Percentiles rank a stretch among this genome's conserved stretches.
These are phyloP conservation scores for Solenodon paradoxus DNA, from an alignment of 2,113 vertebrate genomes.

Conservation along the genomic window DNA sequence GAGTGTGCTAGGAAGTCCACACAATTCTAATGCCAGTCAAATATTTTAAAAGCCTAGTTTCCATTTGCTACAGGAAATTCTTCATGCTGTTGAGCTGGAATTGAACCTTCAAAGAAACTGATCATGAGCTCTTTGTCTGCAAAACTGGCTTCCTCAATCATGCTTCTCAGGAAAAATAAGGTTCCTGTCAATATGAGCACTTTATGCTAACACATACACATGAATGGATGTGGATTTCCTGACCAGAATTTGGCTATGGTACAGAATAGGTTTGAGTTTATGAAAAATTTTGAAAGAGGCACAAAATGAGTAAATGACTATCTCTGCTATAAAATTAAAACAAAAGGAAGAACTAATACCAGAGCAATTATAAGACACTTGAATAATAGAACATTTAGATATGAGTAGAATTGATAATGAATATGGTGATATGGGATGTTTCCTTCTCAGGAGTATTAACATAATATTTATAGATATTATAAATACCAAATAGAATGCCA, in stretches of 20 bases:
- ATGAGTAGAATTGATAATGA: not conserved
- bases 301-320: not conserved
- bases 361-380: not conserved
- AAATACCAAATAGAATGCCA: not conserved
- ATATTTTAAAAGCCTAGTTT: constrained; percentile 16
- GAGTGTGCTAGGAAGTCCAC: not conserved
- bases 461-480: not conserved
- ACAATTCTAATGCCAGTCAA: not conserved
- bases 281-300: not conserved
- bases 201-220: not conserved
- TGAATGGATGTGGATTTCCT: not conserved
- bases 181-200: not conserved
- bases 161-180: constrained; percentile 13
- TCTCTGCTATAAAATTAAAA: not conserved
- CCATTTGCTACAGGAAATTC: constrained; percentile 22
- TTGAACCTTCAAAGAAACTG: constrained; percentile 44
- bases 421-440: not conserved
- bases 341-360: not conserved
- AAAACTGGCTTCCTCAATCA: constrained; percentile 55
- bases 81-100: constrained; percentile 50
- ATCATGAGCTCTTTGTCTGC: constrained; percentile 24
- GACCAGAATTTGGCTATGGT: not conserved
- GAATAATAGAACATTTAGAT: not conserved
- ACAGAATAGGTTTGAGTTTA: not conserved
- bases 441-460: not conserved